Evolutionary conservation across 2,888 invertebrate species (phyloP).

Genomic region (Heliconius erato): DNA sequence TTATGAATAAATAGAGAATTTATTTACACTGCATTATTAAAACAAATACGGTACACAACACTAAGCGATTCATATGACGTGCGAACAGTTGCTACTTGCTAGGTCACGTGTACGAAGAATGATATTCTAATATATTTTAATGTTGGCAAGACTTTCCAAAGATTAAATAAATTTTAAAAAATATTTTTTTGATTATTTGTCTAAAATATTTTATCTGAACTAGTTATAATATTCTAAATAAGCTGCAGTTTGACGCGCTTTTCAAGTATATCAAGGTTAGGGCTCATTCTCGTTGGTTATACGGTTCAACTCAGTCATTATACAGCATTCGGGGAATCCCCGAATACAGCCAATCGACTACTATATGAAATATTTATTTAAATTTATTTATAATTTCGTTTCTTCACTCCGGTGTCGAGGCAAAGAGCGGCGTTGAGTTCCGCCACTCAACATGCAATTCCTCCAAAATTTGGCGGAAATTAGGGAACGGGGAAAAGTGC

Average conservation of each 20-base stretch:
- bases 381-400: too few species aligned
- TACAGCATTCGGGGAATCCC: too few species aligned
- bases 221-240: background rate
- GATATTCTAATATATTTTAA: background rate
- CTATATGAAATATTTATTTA: too few species aligned
- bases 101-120: constrained; percentile 18
- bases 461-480: too few species aligned
- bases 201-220: background rate
- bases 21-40: constrained; percentile 34
- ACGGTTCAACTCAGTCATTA: too few species aligned
- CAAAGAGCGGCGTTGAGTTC: too few species aligned
- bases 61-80: constrained; percentile 40
- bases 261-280: too few species aligned
- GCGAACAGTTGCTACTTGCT: constrained; percentile 33
- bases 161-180: background rate
- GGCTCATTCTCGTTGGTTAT: too few species aligned
- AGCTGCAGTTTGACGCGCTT: background rate
- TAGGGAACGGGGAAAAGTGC: too few species aligned
- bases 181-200: background rate
- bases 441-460: too few species aligned
- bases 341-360: too few species aligned
- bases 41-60: constrained; percentile 42
- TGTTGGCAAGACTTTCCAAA: background rate
- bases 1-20: constrained; percentile 41
- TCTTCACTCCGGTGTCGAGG: too few species aligned